Evolutionary conservation across 2,888 invertebrate species (phyloP), one percentile per base, ranked within the genome.

Genomic region (Epinotia bilunana): DNA sequence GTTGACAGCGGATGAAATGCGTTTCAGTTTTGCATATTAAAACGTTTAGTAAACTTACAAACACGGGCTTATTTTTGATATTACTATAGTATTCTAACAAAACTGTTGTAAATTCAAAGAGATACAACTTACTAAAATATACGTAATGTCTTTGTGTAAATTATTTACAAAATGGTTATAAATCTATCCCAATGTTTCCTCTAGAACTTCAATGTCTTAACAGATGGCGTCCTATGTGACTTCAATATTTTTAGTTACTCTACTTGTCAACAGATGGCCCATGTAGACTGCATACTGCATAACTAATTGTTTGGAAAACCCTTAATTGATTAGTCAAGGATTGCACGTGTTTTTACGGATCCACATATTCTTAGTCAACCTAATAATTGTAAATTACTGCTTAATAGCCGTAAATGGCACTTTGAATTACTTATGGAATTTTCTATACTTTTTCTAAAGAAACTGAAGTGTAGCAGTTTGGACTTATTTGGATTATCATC

Each of bases 1-100:
- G 60, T 69, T 69, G 62, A 71, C 69, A 69, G 68, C 57, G 6
- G 43, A 46, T 9, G 7, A 20, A n/a, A 2, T 43, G 58, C 69
- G 69, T 69, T 69, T 69, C 23, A 46, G 16, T 60, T 69, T 69
- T 69, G 69, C 69, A 69, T n/a, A n/a, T 28, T 69, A 28, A 28
- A 58, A 53, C n/a, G 53, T 53, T 53, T 53, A 7, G n/a, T 13
- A 53, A 16, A 5, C 4, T n/a, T 13, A 7, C 53, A 4, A n/a
- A 53, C 5, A n/a, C 6, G 6, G 16, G n/a, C 7, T 7, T 53
- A 7, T 39, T 39, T 39, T 1, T 39, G 39, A 39, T 39, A 39
- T 39, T 39, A 9, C 9, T 39, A 39, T 39, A 9, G 9, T 3
- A 7, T 39, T 39, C 1, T 7, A 33, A 7, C 7, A 33, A 7